Conservation (phyloP, 2,797 vertebrate genomes). For the Notoglanidium macrostoma region DNA sequence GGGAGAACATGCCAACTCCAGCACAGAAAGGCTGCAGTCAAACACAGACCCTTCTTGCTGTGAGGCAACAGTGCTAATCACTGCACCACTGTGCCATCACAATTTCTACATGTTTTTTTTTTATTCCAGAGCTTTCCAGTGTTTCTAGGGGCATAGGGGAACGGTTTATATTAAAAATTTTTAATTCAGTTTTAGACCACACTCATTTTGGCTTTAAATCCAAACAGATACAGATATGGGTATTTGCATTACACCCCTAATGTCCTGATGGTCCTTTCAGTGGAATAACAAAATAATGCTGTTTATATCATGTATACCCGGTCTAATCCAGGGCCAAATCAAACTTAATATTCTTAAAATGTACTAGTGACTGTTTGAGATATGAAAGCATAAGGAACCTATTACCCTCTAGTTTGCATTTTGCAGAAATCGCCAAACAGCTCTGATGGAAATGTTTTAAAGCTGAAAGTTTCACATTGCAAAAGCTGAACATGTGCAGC, state of each 20-base stretch:
- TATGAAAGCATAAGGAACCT: background rate
- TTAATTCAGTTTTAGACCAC: background rate
- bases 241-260: background rate
- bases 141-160: background rate
- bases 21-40: too few relatives aligned
- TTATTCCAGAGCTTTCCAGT: background rate
- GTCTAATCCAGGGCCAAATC: background rate
- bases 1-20: too few relatives aligned
- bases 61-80: too few relatives aligned
- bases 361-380: background rate
- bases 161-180: background rate
- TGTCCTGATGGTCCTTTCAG: background rate
- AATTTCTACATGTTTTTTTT: background rate
- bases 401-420: background rate
- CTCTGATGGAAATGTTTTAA: background rate
- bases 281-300: background rate
- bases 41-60: too few relatives aligned
- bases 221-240: background rate
- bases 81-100: too few relatives aligned
- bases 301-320: too few relatives aligned
- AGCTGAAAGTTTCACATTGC: slow-evolving; percentile 41
- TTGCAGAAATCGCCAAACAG: background rate
- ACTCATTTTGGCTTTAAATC: background rate
- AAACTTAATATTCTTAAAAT: background rate
- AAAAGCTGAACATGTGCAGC: slow-evolving; percentile 20